Percentiles rank a stretch among this genome's conserved stretches.
Evolutionary conservation across 1,140 invertebrate genomes (phyloP).

Genomic region (Eulimnadia texana): DNA sequence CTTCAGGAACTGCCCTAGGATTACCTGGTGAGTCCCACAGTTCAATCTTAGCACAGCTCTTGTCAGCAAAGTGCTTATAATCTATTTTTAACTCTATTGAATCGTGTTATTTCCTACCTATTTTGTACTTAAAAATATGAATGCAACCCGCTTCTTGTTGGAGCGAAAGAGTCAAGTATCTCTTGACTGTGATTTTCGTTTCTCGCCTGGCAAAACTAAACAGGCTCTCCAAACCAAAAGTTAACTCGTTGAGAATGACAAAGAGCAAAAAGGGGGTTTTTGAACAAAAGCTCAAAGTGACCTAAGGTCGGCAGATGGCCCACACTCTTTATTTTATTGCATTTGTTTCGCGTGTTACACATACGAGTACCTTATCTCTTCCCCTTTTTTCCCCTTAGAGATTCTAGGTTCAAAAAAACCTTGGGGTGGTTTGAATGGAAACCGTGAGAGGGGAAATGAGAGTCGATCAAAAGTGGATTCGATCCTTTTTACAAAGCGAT

Average conservation of each 20-base stretch:
- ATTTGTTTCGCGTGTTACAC: not conserved
- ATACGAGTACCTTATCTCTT: not conserved
- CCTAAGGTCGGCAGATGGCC: not conserved
- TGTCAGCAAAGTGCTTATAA: not conserved
- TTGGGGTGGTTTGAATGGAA: not conserved
- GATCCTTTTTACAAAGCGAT: not conserved
- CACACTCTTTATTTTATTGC: not conserved
- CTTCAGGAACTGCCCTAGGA: not conserved
- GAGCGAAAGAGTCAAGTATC: not conserved
- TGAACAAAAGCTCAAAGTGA: not conserved
- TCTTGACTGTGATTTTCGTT: not conserved
- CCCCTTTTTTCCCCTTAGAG: not conserved
- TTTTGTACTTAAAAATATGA: too few relatives aligned
- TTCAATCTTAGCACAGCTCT: not conserved
- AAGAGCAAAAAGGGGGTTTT: not conserved
- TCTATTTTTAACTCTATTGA: not conserved
- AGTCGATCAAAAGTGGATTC: not conserved
- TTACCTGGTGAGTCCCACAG: conserved; percentile 3
- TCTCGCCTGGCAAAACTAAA: too few relatives aligned
- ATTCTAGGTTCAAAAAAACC: not conserved
- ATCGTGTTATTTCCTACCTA: not conserved
- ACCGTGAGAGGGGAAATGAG: not conserved
- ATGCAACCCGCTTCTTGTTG: too few relatives aligned
- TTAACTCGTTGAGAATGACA: not conserved
- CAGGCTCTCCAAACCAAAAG: too few relatives aligned